Evolutionary conservation across 2,797 vertebrate genomes (phyloP), one percentile per base, ranked within the genome.

Genomic region (Microtus obscurus): DNA sequence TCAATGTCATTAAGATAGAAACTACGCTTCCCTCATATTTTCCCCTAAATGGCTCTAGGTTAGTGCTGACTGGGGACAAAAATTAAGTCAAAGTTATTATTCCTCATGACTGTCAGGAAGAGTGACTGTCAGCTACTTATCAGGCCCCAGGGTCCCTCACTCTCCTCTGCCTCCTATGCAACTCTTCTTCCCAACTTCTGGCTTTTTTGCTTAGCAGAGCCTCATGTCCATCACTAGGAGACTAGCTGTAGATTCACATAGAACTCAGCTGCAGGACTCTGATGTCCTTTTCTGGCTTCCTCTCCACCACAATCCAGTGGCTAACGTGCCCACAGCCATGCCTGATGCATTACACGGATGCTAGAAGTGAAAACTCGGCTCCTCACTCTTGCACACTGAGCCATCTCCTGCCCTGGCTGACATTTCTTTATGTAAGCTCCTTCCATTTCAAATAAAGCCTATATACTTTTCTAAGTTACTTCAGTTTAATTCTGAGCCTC

Each of bases 21-120:
- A 78, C 17, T 74, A 63, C 1, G 8, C 67, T 80, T 95, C 76
- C 21, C 31, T 48, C 25, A 71, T 78, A 16, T 63, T 89, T 89
- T 74, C 12, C 21, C 16, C n/a, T 76, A 9, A 91, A 34, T 91
- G 63, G 21, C 71, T 94, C 21, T 61, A 93, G 34, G 4, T 73
- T 80, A 73, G 9, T 56, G 63, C 27, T 56, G 2, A 31, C 45
- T 40, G 31, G 48, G 69, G 16, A 53, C 43, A 82, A 14, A 92
- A 69, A 10, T 85, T 14, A 92, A 88, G 80, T 63, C 40, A 21
- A 25, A 0, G 19, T 25, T 76, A 63, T 51, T 85, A 37, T 73
- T 92, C 67, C 43, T 63, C 80, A 81, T 91, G 31, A 87, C 29
- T 96, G 25, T 82, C 71, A 71, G 12, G 87, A 19, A 78, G 31